phyloP scores from a whole-genome alignment of 2,888 invertebrate genomes.

The Busseola fusca region DNA sequence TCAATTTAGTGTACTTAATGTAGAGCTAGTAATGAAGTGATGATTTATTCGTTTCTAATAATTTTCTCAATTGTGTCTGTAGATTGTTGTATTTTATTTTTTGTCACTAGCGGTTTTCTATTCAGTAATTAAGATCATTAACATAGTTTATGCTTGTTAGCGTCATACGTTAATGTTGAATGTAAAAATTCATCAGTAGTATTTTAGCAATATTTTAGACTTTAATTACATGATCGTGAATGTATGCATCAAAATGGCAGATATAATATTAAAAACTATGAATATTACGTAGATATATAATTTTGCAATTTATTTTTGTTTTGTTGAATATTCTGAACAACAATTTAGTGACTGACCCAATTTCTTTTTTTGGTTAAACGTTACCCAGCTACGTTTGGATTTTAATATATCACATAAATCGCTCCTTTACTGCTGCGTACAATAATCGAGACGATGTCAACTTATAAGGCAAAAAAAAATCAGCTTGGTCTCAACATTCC shows the following conservation, averaged over 20 bases:
- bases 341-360: neutral
- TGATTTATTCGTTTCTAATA: slow-evolving; percentile 59
- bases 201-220: neutral
- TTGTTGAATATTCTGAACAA: too few relatives aligned
- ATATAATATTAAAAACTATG: neutral
- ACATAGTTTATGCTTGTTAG: slow-evolving; percentile 15
- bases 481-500: too few relatives aligned
- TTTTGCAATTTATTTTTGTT: neutral
- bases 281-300: neutral
- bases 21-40: slow-evolving; percentile 56
- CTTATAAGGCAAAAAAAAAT: neutral
- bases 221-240: neutral
- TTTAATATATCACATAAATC: neutral
- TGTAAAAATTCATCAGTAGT: slow-evolving; percentile 5
- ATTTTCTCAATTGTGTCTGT: slow-evolving; percentile 54
- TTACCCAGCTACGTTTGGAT: neutral
- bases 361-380: neutral
- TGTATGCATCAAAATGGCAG: neutral
- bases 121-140: slow-evolving; percentile 2
- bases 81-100: slow-evolving; percentile 41
- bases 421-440: neutral
- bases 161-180: neutral
- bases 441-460: neutral
- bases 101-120: slow-evolving; percentile 10
- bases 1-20: slow-evolving; percentile 52